These are phyloP conservation scores for Zaprionus nigranus DNA, from an alignment of 1,140 invertebrate genomes.

Conservation along the genomic window DNA sequence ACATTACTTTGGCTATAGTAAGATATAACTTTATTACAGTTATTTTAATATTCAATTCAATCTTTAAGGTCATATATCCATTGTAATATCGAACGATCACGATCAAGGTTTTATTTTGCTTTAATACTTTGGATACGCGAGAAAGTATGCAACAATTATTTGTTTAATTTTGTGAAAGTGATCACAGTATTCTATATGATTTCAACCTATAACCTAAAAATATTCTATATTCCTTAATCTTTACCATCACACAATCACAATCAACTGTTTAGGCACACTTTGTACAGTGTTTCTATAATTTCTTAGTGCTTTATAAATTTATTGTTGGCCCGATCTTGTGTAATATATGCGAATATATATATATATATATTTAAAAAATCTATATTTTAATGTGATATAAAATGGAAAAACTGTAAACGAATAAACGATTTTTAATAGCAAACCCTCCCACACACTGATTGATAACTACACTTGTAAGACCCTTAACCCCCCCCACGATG, in stretches of 20 bases:
- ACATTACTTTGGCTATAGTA: no score
- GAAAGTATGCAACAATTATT: not conserved
- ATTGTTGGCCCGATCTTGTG: constrained; percentile 62
- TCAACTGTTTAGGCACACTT: constrained; percentile 19
- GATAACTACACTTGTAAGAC: constrained; percentile 51
- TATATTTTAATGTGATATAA: constrained; percentile 80
- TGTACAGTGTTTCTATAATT: constrained; percentile 40
- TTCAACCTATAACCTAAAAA: no score
- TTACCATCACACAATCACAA: constrained; percentile 2
- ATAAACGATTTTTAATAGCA: constrained; percentile 73
- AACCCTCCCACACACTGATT: constrained; percentile 44
- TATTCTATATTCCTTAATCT: not conserved
- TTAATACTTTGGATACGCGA: no score
- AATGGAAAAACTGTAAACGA: constrained; percentile 59
- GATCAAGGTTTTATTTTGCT: accelerated
- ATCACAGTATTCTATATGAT: not conserved
- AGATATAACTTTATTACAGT: not conserved
- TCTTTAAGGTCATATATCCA: no score
- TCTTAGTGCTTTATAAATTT: constrained; percentile 57
- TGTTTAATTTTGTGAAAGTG: not conserved
- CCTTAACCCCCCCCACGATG: not conserved
- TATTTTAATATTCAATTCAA: not conserved
- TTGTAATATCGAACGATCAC: no score
- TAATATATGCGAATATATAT: constrained; percentile 60
- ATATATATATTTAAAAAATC: constrained; percentile 53